Evolutionary conservation across 2,888 invertebrate genomes (phyloP).

Genomic region (Bhutanitis thaidina): DNA sequence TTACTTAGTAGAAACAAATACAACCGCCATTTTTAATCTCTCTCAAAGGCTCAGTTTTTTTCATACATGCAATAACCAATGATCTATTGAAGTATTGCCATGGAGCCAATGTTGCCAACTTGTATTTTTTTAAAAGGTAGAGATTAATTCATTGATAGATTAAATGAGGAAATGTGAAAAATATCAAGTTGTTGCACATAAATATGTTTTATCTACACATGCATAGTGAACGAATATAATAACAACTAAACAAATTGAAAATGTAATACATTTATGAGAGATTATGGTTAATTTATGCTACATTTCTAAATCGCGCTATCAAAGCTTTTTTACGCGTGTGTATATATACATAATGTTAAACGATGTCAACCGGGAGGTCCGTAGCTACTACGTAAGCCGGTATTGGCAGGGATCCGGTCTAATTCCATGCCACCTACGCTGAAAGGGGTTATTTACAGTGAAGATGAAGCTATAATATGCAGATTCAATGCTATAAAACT

Average conservation of each 20-base stretch:
- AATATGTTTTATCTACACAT: too few species aligned
- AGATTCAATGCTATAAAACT: too few species aligned
- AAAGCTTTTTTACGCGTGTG: conserved; percentile 34
- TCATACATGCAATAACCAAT: conserved; percentile 6
- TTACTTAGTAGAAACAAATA: neutral
- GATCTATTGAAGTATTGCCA: conserved; percentile 11
- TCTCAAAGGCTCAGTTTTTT: conserved; percentile 1
- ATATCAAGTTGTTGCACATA: too few species aligned
- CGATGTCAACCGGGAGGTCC: conserved; percentile 49
- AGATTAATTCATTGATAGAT: too few species aligned
- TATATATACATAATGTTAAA: conserved; percentile 27
- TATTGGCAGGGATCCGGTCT: conserved; percentile 69
- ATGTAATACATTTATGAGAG: too few species aligned
- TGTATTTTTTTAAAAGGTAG: too few species aligned
- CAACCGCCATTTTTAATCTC: neutral
- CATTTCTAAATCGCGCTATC: conserved; percentile 60
- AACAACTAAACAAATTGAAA: too few species aligned
- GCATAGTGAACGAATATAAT: too few species aligned
- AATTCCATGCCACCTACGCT: conserved; percentile 66
- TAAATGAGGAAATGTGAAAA: too few species aligned
- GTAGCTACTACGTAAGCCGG: too few species aligned
- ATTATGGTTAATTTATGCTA: too few species aligned
- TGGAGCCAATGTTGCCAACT: conserved; percentile 27
- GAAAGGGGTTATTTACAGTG: conserved; percentile 23
- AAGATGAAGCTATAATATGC: too few species aligned